These are phyloP conservation scores for Takifugu bimaculatus DNA, from an alignment of 2,113 vertebrate species.

Conservation along the genomic window DNA sequence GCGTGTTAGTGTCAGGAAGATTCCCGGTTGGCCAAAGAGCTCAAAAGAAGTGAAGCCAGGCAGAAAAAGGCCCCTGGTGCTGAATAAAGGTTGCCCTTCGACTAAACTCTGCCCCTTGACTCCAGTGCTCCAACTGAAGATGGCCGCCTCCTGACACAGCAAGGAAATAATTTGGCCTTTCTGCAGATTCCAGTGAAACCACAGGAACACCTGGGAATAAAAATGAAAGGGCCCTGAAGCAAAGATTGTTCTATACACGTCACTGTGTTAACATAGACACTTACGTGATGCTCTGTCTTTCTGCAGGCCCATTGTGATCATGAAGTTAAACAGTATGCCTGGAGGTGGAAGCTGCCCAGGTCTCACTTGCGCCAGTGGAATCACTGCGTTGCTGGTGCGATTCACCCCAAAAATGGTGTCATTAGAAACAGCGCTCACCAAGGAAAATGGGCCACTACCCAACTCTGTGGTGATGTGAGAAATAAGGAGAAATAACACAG, in stretches of 20 bases:
- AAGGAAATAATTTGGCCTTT: slow-evolving; percentile 94
- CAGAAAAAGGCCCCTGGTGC: slow-evolving; percentile 87
- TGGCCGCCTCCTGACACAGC: slow-evolving; percentile 72
- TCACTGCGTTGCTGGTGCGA: slow-evolving; percentile 82
- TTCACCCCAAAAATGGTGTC: slow-evolving; percentile 88
- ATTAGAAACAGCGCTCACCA: slow-evolving; percentile 82
- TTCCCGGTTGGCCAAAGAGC: slow-evolving; percentile 84
- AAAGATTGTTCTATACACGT: background rate
- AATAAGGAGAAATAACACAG: slow-evolving; percentile 2
- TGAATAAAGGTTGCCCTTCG: slow-evolving; percentile 88
- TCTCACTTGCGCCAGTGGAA: slow-evolving; percentile 80
- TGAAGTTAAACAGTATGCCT: slow-evolving; percentile 87
- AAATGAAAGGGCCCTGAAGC: background rate
- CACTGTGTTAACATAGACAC: slow-evolving; percentile 33
- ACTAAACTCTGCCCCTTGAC: slow-evolving; percentile 76
- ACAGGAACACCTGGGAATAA: slow-evolving; percentile 77
- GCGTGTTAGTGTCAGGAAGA: slow-evolving; percentile 83
- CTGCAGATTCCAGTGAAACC: slow-evolving; percentile 91
- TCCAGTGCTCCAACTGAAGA: slow-evolving; percentile 84
- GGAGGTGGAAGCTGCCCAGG: slow-evolving; percentile 61
- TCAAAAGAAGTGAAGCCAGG: slow-evolving; percentile 87
- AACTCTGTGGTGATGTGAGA: slow-evolving; percentile 73
- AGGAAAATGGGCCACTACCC: slow-evolving; percentile 89
- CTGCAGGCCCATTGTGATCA: slow-evolving; percentile 90
- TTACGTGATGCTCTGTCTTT: slow-evolving; percentile 88